Conservation (phyloP, 2,113 vertebrate genomes). For the Oenanthe oenanthe region DNA sequence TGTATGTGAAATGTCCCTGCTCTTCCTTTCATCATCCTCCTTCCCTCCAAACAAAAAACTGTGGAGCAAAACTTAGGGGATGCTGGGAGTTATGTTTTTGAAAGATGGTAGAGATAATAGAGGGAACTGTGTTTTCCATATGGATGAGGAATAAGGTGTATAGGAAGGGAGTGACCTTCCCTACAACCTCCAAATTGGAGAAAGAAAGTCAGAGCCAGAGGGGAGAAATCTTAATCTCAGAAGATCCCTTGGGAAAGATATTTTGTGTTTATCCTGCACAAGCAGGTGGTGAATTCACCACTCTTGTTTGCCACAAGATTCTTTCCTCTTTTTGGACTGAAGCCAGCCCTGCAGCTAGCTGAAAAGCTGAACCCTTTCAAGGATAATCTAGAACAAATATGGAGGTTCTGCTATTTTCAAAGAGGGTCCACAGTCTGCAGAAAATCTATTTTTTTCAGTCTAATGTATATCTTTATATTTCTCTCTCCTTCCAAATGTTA, state of each 20-base stretch:
- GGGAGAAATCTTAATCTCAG: background rate
- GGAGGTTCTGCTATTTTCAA: background rate
- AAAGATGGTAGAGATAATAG: background rate
- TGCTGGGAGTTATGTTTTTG: background rate
- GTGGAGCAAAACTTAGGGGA: background rate
- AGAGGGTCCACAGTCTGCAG: background rate
- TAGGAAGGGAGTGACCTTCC: background rate
- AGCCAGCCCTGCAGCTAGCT: background rate
- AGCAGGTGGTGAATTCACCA: background rate
- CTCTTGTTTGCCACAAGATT: background rate
- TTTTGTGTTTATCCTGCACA: background rate
- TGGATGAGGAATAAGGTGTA: background rate
- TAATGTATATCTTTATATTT: background rate
- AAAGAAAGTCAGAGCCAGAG: background rate
- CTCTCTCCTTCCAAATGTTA: background rate
- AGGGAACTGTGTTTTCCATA: background rate
- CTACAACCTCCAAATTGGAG: background rate
- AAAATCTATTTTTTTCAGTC: background rate
- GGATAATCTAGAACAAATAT: background rate
- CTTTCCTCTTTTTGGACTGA: background rate
- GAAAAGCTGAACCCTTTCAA: background rate
- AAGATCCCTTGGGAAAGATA: background rate
- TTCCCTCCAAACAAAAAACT: background rate
- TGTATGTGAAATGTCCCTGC: background rate
- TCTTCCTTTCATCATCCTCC: background rate